Evolutionary conservation across 1,140 invertebrate species (phyloP).

Genomic region (Polyergus mexicanus): DNA sequence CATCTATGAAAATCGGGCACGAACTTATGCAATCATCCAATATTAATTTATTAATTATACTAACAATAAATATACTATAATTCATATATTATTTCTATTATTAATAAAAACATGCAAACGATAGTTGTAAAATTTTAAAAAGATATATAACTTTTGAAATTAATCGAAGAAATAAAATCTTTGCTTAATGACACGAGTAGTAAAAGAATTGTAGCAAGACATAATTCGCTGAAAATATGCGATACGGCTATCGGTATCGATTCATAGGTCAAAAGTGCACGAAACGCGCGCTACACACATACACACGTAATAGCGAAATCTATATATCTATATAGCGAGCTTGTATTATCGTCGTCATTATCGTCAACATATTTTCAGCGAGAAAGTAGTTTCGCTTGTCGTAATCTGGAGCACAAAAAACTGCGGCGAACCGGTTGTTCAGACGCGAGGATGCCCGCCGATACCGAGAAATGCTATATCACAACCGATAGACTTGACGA

Average conservation of each 20-base stretch:
- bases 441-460: background rate
- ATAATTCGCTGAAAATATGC: background rate
- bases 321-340: background rate
- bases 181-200: background rate
- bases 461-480: conserved; percentile 36
- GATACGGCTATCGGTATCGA: background rate
- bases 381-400: conserved; percentile 34
- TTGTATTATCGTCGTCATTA: conserved; percentile 35
- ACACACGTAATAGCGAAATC: background rate
- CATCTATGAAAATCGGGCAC: no score
- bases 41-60: no score
- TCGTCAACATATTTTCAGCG: conserved; percentile 27
- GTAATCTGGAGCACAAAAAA: conserved; percentile 37
- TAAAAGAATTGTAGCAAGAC: background rate
- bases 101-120: background rate
- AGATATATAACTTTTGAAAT: background rate
- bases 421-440: conserved; percentile 39
- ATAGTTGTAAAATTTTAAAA: background rate
- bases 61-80: no score
- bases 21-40: no score
- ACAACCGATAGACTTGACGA: background rate
- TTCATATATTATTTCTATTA: background rate
- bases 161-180: background rate
- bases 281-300: background rate
- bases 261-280: conserved; percentile 11